Evolutionary conservation across 1,140 invertebrate species (phyloP).

Genomic region (Steinernema khuongi): DNA sequence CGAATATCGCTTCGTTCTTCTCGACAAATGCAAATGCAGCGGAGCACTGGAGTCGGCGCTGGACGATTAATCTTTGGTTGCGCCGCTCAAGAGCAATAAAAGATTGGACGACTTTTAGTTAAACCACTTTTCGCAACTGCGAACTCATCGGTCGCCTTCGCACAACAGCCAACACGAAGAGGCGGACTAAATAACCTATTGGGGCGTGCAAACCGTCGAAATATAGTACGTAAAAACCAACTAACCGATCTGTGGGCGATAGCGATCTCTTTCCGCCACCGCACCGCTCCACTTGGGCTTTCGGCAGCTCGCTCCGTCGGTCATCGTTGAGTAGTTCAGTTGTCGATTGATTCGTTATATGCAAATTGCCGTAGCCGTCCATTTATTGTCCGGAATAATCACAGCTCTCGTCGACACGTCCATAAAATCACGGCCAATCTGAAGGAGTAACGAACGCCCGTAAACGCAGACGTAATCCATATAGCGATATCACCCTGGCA

Average conservation of each 20-base stretch:
- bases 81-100: constrained; percentile 1
- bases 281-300: not conserved
- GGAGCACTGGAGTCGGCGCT: not conserved
- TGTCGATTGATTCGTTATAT: not conserved
- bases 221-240: not conserved
- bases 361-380: not conserved
- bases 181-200: not conserved
- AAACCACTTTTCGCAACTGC: constrained; percentile 1
- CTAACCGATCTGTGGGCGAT: not conserved
- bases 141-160: not conserved
- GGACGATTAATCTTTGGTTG: constrained; percentile 9
- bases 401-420: too few species aligned
- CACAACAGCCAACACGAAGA: not conserved
- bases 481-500: too few species aligned
- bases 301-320: not conserved
- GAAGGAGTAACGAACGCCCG: too few species aligned
- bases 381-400: not conserved
- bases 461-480: too few species aligned
- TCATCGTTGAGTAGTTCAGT: not conserved
- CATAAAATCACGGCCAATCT: too few species aligned
- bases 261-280: not conserved
- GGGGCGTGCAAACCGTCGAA: not conserved
- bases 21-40: constrained; percentile 7
- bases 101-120: constrained; percentile 10
- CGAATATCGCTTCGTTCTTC: not conserved